Evolutionary conservation across 2,797 vertebrate genomes (phyloP), one percentile per base, ranked within the genome.

Genomic region (Zenarchopterus dispar): DNA sequence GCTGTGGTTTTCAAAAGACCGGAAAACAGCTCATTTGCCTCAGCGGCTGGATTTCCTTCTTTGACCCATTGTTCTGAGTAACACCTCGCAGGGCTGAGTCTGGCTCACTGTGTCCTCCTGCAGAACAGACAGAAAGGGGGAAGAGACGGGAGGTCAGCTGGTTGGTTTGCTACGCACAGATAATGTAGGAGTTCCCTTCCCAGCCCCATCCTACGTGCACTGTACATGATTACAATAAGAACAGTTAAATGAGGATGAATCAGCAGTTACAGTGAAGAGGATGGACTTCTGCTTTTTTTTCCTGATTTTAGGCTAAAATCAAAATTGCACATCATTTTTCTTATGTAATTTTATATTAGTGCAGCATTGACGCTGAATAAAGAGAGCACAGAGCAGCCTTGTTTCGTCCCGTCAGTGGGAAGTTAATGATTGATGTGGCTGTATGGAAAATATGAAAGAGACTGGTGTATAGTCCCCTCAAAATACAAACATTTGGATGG

Each of bases 11-110:
- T 42, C 24, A 4, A 17, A n/a, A 24, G 13, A 53, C 22, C 24
- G 55, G 57, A 11, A 55, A 6, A 8, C 6, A 23, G 71, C 68
- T 49, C 1, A 50, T 58, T 39, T n/a, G 73, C 75, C 71, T 88
- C 75, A 85, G 52, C 54, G n/a, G 59, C 13, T 36, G 1, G 50
- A 67, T 56, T 59, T 80, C 65, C 60, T 69, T 78, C 73, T 82
- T 59, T 80, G 78, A 64, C 58, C 74, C 86, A 87, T 91, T 61
- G 18, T 80, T 45, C 45, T 81, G 73, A 71, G 72, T 46, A 73
- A 53, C 84, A 80, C 80, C 68, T 78, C 78, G 67, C 42, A 19
- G 67, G 70, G 54, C 54, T 6, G 39, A 64, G 57, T 41, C 31
- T 49, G 36, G 76, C 77, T 80, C 78, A 53, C 80, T 84, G 71